Conservation (phyloP, 2,113 vertebrate species). For the Dasyurus viverrinus region DNA sequence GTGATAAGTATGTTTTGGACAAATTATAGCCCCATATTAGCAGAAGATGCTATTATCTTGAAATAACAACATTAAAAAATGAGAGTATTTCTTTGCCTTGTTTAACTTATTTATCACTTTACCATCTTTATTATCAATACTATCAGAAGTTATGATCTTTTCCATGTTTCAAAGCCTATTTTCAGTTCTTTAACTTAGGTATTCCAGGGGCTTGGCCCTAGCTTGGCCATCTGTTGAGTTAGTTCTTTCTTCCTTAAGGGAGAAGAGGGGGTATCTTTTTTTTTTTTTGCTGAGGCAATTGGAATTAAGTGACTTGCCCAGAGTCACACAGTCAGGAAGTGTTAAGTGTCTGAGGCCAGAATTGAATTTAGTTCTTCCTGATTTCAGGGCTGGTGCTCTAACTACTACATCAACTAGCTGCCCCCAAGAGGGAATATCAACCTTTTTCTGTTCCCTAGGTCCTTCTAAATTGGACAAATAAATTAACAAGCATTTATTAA, state of each 20-base stretch:
- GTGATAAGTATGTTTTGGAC: not conserved
- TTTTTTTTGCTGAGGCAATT: too few species aligned
- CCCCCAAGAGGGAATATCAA: not conserved
- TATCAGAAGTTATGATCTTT: not conserved
- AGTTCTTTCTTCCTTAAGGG: not conserved
- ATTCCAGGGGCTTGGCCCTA: not conserved
- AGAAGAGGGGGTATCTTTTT: not conserved
- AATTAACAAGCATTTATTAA: not conserved
- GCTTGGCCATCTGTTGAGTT: not conserved
- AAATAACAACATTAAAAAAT: not conserved
- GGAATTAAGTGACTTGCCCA: too few species aligned
- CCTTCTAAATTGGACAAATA: not conserved
- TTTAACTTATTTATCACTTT: not conserved
- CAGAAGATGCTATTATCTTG: not conserved
- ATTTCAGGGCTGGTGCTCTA: too few species aligned
- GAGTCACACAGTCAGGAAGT: too few species aligned
- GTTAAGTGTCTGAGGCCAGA: too few species aligned
- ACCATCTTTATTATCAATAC: not conserved
- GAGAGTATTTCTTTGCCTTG: not conserved
- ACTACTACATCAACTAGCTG: too few species aligned
- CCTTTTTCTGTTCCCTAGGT: not conserved
- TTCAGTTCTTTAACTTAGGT: not conserved
- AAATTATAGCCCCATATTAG: not conserved
- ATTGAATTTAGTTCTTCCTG: too few species aligned
- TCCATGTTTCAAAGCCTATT: constrained; percentile 22